Evolutionary conservation across 2,888 invertebrate species (phyloP), one percentile per base, ranked within the genome.

Genomic region (Ectobius pallidus): DNA sequence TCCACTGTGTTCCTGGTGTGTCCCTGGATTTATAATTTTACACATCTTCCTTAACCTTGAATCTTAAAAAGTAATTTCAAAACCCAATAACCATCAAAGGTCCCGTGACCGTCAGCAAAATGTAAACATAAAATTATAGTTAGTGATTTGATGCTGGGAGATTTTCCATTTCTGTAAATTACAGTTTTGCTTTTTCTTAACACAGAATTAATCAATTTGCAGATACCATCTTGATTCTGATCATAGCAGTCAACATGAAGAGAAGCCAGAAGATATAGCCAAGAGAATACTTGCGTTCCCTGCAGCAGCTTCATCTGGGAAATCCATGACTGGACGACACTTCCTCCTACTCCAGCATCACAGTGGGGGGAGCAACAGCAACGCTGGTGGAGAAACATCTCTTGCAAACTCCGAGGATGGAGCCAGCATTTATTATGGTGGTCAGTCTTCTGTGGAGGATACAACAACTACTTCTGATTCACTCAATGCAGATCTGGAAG

Each of bases 191-290:
- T n/a, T n/a, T n/a, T n/a, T n/a, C n/a, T n/a, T n/a, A n/a, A n/a
- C n/a, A n/a, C n/a, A n/a, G n/a, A n/a, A n/a, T n/a, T n/a, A n/a
- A 4, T 49, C 30, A 20, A 42, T 30, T 71, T 73, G 55, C 42
- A 78, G 78, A 67, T 85, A 85, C 74, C 85, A 85, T 78, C 78
- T 85, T 67, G 86, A 86, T 78, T 85, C 85, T 0, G 86, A 86
- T 75, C 86, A 86, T 74, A 85, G 84, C 72, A 85, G 84, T 74
- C 84, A 84, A 71, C 86, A 86, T 77, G 85, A 85, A 71, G 86
- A 86, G 52, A 84, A 84, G 77, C 85, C 85, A 1, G 86, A 86
- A 78, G 85, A 86, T 76, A 77, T 84, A 32, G 83, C 82, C 1
- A 78, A 81, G 72, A 82, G 82, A 76, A 81, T 83, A 69, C 77